Conservation (phyloP, 2,888 invertebrate genomes). For the Vesta saturnalis region DNA sequence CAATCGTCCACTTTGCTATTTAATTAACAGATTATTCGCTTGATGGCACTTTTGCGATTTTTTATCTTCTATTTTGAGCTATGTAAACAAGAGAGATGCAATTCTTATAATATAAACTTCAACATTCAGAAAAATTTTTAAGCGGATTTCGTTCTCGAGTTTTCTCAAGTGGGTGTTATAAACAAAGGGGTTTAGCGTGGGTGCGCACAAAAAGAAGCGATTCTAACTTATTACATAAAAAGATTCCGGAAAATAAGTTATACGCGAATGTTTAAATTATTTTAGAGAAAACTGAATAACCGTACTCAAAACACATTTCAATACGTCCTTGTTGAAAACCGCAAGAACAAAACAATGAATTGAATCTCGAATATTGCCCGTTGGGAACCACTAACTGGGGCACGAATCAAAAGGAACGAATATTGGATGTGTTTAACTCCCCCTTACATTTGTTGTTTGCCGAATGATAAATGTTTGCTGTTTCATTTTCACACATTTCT, state of each 20-base stretch:
- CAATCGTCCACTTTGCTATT: constrained; percentile 24
- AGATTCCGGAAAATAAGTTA: not conserved
- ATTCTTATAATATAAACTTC: too few species aligned
- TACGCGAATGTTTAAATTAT: not conserved
- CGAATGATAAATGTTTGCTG: constrained; percentile 8
- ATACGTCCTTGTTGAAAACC: not conserved
- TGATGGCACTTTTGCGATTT: constrained; percentile 24
- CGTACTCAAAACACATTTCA: not conserved
- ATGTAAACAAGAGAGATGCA: too few species aligned
- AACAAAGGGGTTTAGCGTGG: too few species aligned
- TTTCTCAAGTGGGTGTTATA: too few species aligned
- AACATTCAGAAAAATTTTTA: too few species aligned
- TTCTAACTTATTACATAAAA: too few species aligned
- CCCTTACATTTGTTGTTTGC: constrained; percentile 3
- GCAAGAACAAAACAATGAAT: not conserved
- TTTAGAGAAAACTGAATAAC: not conserved
- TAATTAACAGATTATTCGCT: constrained; percentile 29
- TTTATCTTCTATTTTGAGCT: constrained; percentile 7
- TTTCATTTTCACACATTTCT: constrained; percentile 1
- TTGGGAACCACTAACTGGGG: constrained; percentile 1
- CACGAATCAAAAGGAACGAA: not conserved
- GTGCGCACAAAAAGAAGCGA: too few species aligned
- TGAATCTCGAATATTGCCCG: constrained; percentile 4
- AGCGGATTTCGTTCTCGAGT: too few species aligned
- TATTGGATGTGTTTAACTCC: constrained; percentile 10